Percentiles rank a stretch among this genome's conserved stretches.
phyloP scores from a whole-genome alignment of 2,797 vertebrate genomes.

The Sylvilagus floridanus region DNA sequence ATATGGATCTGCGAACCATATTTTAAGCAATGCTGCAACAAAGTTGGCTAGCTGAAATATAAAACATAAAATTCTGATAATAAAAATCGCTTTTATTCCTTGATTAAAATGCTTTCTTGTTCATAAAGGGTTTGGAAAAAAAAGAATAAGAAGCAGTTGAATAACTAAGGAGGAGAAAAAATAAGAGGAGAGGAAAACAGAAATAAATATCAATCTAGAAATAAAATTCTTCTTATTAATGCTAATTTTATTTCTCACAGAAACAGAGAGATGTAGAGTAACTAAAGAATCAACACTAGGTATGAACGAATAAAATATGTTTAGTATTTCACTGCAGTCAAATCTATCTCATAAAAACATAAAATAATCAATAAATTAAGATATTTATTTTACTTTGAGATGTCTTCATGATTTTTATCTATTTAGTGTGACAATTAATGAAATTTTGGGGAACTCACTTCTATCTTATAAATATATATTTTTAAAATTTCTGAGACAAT shows the following conservation, averaged over 20 bases:
- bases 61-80: neutral
- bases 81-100: neutral
- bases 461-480: neutral
- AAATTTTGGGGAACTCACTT: neutral
- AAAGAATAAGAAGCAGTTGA: neutral
- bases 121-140: neutral
- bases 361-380: slow-evolving; percentile 17
- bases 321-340: neutral
- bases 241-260: neutral
- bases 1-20: neutral
- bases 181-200: neutral
- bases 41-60: neutral
- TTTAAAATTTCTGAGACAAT: neutral
- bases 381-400: neutral
- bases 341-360: neutral
- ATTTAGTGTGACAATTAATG: neutral
- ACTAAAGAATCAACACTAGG: neutral
- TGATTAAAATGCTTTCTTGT: neutral
- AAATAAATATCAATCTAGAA: neutral
- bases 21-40: neutral
- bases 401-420: neutral
- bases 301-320: neutral
- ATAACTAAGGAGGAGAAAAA: neutral
- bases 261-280: neutral
- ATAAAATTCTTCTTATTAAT: neutral